Evolutionary conservation across 2,797 vertebrate genomes (phyloP), one percentile per base, ranked within the genome.

Genomic region (Pseudochromis fuscus): DNA sequence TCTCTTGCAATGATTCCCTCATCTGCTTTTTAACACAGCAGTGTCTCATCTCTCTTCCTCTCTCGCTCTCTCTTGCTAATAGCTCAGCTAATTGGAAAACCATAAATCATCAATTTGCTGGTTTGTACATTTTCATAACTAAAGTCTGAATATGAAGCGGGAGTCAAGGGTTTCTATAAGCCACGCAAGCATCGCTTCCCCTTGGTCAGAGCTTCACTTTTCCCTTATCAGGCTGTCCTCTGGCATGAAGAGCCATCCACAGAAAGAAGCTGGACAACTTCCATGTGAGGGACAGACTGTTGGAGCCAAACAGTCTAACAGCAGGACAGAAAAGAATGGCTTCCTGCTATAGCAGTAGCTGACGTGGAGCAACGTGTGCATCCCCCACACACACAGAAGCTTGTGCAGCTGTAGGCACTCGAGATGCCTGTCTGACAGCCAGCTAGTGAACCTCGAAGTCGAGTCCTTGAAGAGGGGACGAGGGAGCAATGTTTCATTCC

Each of bases 351-450:
- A 37, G 75, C 69, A 69, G 85, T 70, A 72, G 88, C 85, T 88
- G 90, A 91, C 86, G 88, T 90, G 88, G 87, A 91, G 69, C 79
- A 76, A 52, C 4, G 45, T 15, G 40, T 81, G 71, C 63, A 68
- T 58, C 64, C 10, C 56, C 49, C 55, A 46, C 65, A 66, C 40
- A 67, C 62, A 28, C 55, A 60, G 21, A 57, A 19, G 46, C 7
- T 37, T 7, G n/a, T 82, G 60, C 86, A 89, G 88, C 90, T 90
- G 89, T 72, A 87, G 79, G 75, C 76, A 81, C 85, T 91, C 40
- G 59, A 82, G 72, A 68, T 77, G 81, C 59, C 52, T 86, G 81
- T 72, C 50, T 81, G 65, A 77, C 51, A 64, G 77, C 77, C 79
- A 76, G 70, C 40, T 3, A 56, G 67, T 74, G 72, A 83, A 75